Percentiles rank a stretch among this genome's conserved stretches.
These are phyloP conservation scores for Melanotaenia pygmaea DNA, from an alignment of 2,797 vertebrate species.

Conservation along the genomic window DNA sequence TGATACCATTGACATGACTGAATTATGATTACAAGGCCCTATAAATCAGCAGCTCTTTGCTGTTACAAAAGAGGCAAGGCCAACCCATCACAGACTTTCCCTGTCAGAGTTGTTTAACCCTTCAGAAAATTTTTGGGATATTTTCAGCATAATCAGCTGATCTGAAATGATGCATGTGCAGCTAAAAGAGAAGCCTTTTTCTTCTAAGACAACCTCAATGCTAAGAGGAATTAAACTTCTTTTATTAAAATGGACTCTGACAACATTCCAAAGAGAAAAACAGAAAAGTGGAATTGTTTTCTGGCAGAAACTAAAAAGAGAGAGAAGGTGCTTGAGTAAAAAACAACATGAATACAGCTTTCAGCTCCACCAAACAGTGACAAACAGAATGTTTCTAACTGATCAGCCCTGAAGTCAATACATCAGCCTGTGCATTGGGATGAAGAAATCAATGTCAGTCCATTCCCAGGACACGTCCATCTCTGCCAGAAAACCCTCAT, in stretches of 20 bases:
- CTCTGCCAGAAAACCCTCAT: slow-evolving; percentile 74
- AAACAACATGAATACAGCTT: slow-evolving; percentile 46
- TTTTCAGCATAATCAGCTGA: slow-evolving; percentile 20
- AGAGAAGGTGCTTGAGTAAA: slow-evolving; percentile 16
- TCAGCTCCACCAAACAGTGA: slow-evolving; percentile 50
- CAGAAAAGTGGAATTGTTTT: slow-evolving; percentile 6
- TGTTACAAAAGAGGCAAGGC: slow-evolving; percentile 16
- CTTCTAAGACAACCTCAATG: slow-evolving; percentile 31
- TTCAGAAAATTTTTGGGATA: slow-evolving; percentile 2
- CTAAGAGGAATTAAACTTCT: slow-evolving; percentile 17
- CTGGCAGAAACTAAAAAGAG: slow-evolving; percentile 4
- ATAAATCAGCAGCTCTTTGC: slow-evolving; percentile 25
- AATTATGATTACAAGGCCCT: slow-evolving; percentile 51
- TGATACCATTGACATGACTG: slow-evolving; percentile 36
- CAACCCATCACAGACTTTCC: not conserved
- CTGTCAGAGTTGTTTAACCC: not conserved
- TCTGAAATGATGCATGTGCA: slow-evolving; percentile 27
- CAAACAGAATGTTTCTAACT: slow-evolving; percentile 59
- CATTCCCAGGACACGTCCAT: slow-evolving; percentile 68
- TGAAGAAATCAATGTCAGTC: slow-evolving; percentile 82
- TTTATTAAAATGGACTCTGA: slow-evolving; percentile 25
- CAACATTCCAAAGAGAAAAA: slow-evolving; percentile 32
- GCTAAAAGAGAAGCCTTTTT: slow-evolving; percentile 40
- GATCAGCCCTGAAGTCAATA: slow-evolving; percentile 69
- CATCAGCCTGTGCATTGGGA: slow-evolving; percentile 70